Conservation (phyloP, 2,113 vertebrate genomes). For the Callorhinus ursinus region DNA sequence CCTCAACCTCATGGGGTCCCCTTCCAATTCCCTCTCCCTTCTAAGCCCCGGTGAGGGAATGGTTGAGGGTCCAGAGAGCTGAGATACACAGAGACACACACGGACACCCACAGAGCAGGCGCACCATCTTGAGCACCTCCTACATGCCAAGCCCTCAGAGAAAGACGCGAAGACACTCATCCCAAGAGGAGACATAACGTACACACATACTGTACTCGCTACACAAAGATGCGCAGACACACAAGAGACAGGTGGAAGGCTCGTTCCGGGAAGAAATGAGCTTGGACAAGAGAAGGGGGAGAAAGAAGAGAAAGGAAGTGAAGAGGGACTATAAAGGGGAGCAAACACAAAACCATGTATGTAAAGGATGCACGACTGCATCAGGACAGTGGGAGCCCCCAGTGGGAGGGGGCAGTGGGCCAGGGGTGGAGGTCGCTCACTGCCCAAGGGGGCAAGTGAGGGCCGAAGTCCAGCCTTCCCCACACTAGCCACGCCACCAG, state of each 20-base stretch:
- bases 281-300: background rate
- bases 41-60: background rate
- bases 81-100: background rate
- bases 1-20: background rate
- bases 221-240: background rate
- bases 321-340: background rate
- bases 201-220: background rate
- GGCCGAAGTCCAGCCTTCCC: background rate
- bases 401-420: rapidly evolving
- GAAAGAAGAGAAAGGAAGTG: background rate
- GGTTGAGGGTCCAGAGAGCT: background rate
- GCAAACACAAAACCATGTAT: background rate
- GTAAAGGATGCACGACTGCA: background rate
- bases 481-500: background rate
- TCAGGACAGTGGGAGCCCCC: background rate
- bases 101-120: background rate
- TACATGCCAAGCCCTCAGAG: background rate
- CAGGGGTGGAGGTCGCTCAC: background rate
- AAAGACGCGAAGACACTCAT: background rate
- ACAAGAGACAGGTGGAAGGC: background rate
- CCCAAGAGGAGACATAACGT: background rate
- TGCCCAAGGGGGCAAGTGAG: background rate
- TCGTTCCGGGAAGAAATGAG: background rate
- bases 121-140: background rate
- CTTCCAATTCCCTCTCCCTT: background rate